Evolutionary conservation across 2,797 vertebrate genomes (phyloP), one percentile per base, ranked within the genome.

Genomic region (Phoeniculus purpureus): DNA sequence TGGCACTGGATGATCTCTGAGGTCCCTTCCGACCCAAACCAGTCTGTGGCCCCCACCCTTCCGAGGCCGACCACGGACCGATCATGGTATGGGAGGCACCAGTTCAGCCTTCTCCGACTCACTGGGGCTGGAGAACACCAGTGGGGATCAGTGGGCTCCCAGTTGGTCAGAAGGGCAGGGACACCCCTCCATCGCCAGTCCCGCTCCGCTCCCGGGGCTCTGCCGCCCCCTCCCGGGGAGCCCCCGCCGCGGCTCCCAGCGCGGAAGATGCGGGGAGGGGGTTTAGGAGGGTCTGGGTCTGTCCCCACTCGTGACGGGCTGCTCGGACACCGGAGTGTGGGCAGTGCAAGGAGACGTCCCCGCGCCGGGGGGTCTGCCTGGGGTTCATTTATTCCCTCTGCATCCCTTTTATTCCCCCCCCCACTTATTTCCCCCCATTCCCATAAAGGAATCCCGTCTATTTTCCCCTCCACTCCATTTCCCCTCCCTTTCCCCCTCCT

Each of bases 171-270:
- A 13, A 2, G 19, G 77, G 22, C 43, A 2, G 9, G 47, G 67
- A 10, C 43, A 43, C 43, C 43, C 43, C 10, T 43, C 43, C 43
- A 14, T 43, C 15, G 10, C 40, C 40, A n/a, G 40, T 40, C 43
- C 43, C 43, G 7, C 25, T 22, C 25, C 20, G 11, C 65, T 83
- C 48, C 67, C 68, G 10, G 32, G 91, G 61, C 56, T 62, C 74
- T 94, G 81, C 93, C 83, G 93, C 94, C 94, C 51, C 10, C 94
- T 94, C 34, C 94, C 12, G 94, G 89, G 22, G 45, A 29, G n/a
- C 5, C 10, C 74, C 18, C 32, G 9, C 23, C 13, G 40, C 31
- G 8, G 50, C 47, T 47, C 26, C 40, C 51, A 4, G 6, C 20
- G 14, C 37, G 37, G 37, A 37, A 12, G 37, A 37, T n/a, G n/a